Conservation (phyloP, 2,797 vertebrate species). For the Cryptoprocta ferox region DNA sequence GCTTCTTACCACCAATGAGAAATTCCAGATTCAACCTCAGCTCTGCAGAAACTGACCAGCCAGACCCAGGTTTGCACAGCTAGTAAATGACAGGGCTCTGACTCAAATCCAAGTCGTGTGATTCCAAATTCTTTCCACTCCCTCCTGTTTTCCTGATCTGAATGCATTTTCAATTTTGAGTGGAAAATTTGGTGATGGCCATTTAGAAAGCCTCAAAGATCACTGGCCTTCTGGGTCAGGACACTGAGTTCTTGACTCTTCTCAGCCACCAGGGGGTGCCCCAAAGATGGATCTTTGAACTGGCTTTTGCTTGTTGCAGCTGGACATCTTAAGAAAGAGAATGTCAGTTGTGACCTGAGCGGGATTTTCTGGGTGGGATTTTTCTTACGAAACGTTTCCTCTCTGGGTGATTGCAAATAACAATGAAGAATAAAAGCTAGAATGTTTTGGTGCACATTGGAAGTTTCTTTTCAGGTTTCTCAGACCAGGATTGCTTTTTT, state of each 20-base stretch:
- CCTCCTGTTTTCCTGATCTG: background rate
- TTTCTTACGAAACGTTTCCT: background rate
- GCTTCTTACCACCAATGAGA: constrained; percentile 7
- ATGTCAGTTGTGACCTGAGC: background rate
- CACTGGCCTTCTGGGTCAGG: background rate
- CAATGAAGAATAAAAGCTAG: background rate
- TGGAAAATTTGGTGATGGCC: background rate
- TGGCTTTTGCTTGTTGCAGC: background rate
- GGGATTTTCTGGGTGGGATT: background rate
- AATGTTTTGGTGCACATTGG: background rate
- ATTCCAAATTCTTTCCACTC: background rate
- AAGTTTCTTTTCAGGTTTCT: background rate
- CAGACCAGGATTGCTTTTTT: background rate
- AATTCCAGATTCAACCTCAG: constrained; percentile 36
- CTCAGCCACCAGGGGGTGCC: constrained; percentile 84
- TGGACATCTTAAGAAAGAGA: background rate
- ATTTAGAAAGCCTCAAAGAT: constrained; percentile 9
- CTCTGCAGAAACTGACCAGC: background rate
- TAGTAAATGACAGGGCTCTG: background rate
- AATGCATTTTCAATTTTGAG: background rate
- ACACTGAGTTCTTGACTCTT: background rate
- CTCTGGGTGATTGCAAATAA: background rate
- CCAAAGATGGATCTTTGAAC: background rate
- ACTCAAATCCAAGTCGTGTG: constrained; percentile 10
- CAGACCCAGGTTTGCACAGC: background rate